Evolutionary conservation across 2,797 vertebrate genomes (phyloP).

Genomic region (Pangasius macronema): DNA sequence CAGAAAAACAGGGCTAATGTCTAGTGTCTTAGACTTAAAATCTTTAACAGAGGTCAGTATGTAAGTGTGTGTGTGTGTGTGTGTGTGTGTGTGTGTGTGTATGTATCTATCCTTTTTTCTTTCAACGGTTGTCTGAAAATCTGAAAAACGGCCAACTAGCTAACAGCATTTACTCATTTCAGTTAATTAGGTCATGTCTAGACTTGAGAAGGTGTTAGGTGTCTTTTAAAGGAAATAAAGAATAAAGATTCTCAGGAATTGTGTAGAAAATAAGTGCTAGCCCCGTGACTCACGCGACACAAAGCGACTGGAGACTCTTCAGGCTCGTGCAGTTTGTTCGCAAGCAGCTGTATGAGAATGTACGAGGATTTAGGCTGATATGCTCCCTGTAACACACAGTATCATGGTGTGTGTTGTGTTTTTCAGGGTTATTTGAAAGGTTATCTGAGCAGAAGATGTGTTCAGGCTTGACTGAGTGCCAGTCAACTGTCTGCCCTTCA

Average conservation of each 20-base stretch:
- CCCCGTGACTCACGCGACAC: neutral
- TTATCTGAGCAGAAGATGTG: neutral
- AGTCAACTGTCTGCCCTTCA: slow-evolving; percentile 30
- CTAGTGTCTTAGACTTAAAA: no score
- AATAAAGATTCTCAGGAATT: neutral
- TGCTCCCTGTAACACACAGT: neutral
- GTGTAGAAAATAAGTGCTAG: no score
- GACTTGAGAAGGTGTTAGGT: neutral
- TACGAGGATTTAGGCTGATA: neutral
- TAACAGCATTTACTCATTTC: neutral
- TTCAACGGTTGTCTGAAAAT: neutral
- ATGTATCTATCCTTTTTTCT: neutral
- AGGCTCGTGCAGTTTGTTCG: neutral
- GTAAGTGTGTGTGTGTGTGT: neutral
- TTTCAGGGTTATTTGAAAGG: neutral
- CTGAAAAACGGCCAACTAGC: neutral
- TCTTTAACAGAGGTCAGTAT: neutral
- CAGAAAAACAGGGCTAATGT: neutral
- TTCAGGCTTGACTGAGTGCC: neutral
- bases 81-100: slow-evolving; percentile 13
- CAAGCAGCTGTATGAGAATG: neutral
- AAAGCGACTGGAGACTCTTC: slow-evolving; percentile 16
- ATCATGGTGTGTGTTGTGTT: no score
- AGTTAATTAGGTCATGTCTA: neutral
- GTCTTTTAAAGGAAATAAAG: neutral